These are phyloP conservation scores for Gisinianus flammeolus DNA, from an alignment of 2,888 invertebrate species.

Conservation along the genomic window DNA sequence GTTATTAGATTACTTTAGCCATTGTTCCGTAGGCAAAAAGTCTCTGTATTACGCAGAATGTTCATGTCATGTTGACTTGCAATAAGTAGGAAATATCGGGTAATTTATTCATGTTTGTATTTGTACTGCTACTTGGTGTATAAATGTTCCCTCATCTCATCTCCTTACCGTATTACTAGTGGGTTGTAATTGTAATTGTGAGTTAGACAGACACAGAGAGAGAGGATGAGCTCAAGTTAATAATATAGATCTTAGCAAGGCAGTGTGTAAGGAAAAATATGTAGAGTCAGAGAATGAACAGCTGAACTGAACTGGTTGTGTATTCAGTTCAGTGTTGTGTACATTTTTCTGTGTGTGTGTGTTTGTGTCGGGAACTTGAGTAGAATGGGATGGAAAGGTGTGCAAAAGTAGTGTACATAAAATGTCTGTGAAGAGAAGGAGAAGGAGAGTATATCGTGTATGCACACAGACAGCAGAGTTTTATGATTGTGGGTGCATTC, in stretches of 20 bases:
- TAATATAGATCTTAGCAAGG: not conserved
- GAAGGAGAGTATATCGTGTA: not conserved
- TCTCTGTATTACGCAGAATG: too few species aligned
- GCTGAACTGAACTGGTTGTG: not conserved
- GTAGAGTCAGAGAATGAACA: not conserved
- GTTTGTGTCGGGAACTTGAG: not conserved
- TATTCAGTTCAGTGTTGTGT: not conserved
- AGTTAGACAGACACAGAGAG: not conserved
- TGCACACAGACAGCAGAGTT: not conserved
- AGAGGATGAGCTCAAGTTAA: not conserved
- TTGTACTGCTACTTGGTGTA: not conserved
- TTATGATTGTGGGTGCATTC: not conserved
- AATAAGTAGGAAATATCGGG: not conserved
- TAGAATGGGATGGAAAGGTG: not conserved
- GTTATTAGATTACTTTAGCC: too few species aligned
- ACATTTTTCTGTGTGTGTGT: not conserved
- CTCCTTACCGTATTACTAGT: not conserved
- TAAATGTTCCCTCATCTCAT: not conserved
- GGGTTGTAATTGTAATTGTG: not conserved
- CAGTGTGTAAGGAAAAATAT: not conserved
- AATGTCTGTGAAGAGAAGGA: not conserved
- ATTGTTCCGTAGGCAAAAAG: too few species aligned
- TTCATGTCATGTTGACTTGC: too few species aligned
- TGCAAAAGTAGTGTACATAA: not conserved
- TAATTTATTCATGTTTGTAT: not conserved